These are phyloP conservation scores for Daboia siamensis DNA, from an alignment of 2,113 vertebrate genomes.

Conservation along the genomic window DNA sequence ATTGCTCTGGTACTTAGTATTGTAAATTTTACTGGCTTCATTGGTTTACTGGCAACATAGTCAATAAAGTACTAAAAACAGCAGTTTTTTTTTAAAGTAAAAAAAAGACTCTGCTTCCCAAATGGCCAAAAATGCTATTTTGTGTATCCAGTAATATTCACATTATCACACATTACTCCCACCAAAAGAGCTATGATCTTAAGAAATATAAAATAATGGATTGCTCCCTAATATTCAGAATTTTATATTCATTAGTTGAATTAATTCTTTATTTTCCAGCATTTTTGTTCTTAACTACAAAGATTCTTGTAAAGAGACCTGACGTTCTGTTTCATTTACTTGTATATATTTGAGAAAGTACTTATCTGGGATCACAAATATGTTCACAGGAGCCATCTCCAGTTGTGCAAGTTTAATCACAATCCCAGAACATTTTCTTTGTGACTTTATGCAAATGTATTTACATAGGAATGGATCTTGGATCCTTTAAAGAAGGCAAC, in stretches of 20 bases:
- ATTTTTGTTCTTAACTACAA: conserved; percentile 34
- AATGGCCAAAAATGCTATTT: neutral
- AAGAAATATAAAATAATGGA: conserved; percentile 20
- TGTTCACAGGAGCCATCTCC: conserved; percentile 62
- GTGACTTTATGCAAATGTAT: conserved; percentile 82
- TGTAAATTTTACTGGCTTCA: neutral
- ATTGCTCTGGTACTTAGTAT: conserved; percentile 21
- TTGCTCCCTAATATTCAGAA: conserved; percentile 5
- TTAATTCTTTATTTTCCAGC: neutral
- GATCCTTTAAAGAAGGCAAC: conserved; percentile 77
- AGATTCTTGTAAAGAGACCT: conserved; percentile 32
- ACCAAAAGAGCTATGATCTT: neutral
- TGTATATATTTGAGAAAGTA: conserved; percentile 64
- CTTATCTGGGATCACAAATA: conserved; percentile 71
- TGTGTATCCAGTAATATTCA: conserved; percentile 15
- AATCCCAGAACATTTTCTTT: conserved; percentile 74
- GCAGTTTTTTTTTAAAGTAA: conserved; percentile 9
- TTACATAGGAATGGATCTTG: conserved; percentile 81
- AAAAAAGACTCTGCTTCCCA: conserved; percentile 9
- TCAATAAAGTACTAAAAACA: neutral
- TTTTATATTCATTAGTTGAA: neutral
- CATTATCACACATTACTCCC: neutral
- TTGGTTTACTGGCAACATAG: neutral
- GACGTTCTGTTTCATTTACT: conserved; percentile 56
- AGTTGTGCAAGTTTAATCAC: conserved; percentile 69